Evolutionary conservation across 1,140 invertebrate species (phyloP).

Genomic region (Charaxes varanes): DNA sequence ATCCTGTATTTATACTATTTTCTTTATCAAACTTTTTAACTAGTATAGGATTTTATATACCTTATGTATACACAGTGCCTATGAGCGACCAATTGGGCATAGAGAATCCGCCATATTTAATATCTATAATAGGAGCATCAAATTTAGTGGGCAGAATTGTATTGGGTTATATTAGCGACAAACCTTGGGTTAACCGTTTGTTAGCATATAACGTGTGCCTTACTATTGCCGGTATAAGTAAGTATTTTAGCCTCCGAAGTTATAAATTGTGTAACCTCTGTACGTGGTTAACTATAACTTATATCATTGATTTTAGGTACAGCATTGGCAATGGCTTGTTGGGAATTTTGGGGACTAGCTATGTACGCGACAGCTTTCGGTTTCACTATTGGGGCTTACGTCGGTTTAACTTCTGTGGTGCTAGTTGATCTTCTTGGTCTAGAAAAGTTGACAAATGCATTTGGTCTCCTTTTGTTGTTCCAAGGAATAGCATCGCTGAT

Average conservation of each 20-base stretch:
- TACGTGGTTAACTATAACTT: too few species aligned
- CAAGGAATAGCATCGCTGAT: conserved; percentile 93
- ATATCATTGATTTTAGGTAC: conserved; percentile 79
- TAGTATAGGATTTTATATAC: conserved; percentile 96
- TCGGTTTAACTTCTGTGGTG: conserved; percentile 93
- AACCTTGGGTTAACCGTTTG: conserved; percentile 90
- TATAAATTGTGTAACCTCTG: too few species aligned
- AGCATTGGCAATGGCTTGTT: conserved; percentile 82
- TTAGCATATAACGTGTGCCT: conserved; percentile 92
- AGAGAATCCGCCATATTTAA: conserved; percentile 76
- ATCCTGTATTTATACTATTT: conserved; percentile 93
- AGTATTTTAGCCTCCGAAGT: too few species aligned
- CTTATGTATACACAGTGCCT: conserved; percentile 88
- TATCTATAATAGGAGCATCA: conserved; percentile 88
- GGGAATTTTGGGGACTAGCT: conserved; percentile 80
- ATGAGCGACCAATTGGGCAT: conserved; percentile 78
- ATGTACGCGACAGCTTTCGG: conserved; percentile 90
- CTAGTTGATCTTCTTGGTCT: conserved; percentile 90
- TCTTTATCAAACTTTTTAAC: conserved; percentile 95
- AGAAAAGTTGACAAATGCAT: conserved; percentile 92
- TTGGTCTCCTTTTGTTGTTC: conserved; percentile 92
- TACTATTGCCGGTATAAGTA: conserved; percentile 88
- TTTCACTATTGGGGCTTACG: conserved; percentile 93
- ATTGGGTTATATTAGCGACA: conserved; percentile 90
- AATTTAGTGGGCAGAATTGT: conserved; percentile 92